phyloP scores from a whole-genome alignment of 2,888 invertebrate genomes.

The Lasiommata megera region DNA sequence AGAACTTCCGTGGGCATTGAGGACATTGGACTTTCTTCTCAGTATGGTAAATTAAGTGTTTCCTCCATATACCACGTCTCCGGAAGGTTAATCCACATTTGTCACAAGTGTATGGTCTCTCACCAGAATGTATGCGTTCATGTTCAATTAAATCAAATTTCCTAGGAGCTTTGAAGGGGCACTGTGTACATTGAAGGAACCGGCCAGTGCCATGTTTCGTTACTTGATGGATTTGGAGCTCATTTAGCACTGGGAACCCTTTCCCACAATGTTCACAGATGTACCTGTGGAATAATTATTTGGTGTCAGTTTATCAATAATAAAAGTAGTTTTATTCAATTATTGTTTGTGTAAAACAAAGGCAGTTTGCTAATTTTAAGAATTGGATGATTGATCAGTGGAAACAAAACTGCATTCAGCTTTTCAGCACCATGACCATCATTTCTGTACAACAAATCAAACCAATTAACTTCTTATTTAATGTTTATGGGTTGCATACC shows the following conservation, averaged over 20 bases:
- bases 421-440: no score
- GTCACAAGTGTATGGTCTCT: conserved; percentile 67
- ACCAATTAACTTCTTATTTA: no score
- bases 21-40: conserved; percentile 62
- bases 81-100: conserved; percentile 69
- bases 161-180: conserved; percentile 58
- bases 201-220: conserved; percentile 57
- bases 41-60: conserved; percentile 58
- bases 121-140: conserved; percentile 62
- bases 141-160: conserved; percentile 59
- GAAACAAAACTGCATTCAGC: no score
- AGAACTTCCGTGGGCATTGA: conserved; percentile 61
- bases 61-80: conserved; percentile 59
- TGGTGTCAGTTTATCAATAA: no score
- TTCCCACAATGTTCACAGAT: conserved; percentile 70
- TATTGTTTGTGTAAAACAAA: no score
- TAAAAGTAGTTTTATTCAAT: no score
- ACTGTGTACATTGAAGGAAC: conserved; percentile 55
- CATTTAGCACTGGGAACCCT: conserved; percentile 50
- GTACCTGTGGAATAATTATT: conserved; percentile 33
- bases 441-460: no score
- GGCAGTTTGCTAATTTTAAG: no score
- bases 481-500: no score
- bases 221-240: conserved; percentile 56
- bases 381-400: no score